Evolutionary conservation across 2,797 vertebrate genomes (phyloP).

Genomic region (Euthynnus affinis): DNA sequence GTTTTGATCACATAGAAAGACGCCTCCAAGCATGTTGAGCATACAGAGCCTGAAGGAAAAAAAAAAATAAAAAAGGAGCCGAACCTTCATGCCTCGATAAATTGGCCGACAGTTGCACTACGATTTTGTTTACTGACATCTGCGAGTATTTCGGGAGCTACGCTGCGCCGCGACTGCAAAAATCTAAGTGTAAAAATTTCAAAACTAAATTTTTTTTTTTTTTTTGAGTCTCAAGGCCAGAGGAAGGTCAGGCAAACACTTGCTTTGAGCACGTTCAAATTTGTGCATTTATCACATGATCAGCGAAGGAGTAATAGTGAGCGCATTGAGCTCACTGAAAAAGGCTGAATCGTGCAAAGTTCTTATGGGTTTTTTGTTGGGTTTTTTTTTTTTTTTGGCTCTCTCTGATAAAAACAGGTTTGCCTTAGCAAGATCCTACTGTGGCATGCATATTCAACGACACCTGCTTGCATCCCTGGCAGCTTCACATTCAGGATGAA

Average conservation of each 20-base stretch:
- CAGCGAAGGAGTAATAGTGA: constrained; percentile 28
- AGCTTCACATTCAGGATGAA: constrained; percentile 20
- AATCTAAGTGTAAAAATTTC: constrained; percentile 27
- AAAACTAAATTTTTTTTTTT: constrained; percentile 5
- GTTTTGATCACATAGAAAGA: constrained; percentile 36
- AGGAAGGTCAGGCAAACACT: constrained; percentile 41
- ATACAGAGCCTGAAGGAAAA: constrained; percentile 11
- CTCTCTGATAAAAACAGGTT: constrained; percentile 30
- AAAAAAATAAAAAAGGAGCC: constrained; percentile 16
- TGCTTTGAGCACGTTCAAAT: constrained; percentile 9
- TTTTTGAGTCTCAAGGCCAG: constrained; percentile 48
- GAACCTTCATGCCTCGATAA: constrained; percentile 20
- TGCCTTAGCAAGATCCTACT: constrained; percentile 43
- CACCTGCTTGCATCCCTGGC: constrained; percentile 23
- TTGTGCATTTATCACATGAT: constrained; percentile 45
- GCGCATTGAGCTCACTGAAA: constrained; percentile 34
- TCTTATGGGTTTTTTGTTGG: constrained; percentile 5
- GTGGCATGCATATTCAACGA: constrained; percentile 63
- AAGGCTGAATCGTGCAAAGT: constrained; percentile 45
- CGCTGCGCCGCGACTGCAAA: constrained; percentile 16
- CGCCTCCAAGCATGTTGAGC: background rate
- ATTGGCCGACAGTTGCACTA: background rate
- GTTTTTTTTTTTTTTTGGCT: constrained; percentile 17
- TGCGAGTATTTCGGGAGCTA: constrained; percentile 13
- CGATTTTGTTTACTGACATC: background rate